Conservation (phyloP, 1,140 invertebrate species). For the Forficula auricularia region DNA sequence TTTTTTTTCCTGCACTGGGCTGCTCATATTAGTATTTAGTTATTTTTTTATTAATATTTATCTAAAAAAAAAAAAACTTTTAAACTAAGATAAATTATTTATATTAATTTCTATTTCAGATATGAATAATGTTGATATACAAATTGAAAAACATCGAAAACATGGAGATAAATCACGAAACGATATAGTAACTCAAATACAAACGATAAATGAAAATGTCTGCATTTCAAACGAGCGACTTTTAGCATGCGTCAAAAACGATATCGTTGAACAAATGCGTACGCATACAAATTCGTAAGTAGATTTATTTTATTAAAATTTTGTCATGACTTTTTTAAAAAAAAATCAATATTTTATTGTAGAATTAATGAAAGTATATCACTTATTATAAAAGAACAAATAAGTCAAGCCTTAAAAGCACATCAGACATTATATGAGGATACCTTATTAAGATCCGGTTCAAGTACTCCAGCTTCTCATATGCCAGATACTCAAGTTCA, state of each 20-base stretch:
- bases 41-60: no score
- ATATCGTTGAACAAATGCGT: conserved; percentile 22
- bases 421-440: conserved; percentile 38
- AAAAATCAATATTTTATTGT: conserved; percentile 9
- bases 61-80: no score
- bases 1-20: no score
- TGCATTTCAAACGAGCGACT: conserved; percentile 17
- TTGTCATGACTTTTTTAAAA: no score
- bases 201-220: conserved; percentile 2
- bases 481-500: conserved; percentile 39
- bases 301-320: background rate
- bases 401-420: conserved; percentile 35
- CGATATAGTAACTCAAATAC: conserved; percentile 7
- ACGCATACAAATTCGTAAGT: conserved; percentile 19
- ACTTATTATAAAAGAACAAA: conserved; percentile 29
- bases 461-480: conserved; percentile 42
- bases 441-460: conserved; percentile 42
- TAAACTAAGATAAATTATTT: conserved; percentile 4
- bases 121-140: conserved; percentile 29
- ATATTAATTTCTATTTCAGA: conserved; percentile 23
- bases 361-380: conserved; percentile 25
- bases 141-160: conserved; percentile 21
- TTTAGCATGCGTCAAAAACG: conserved; percentile 15
- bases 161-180: conserved; percentile 6
- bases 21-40: no score